Conservation (phyloP, 2,113 vertebrate genomes). For the Burhinus bistriatus region DNA sequence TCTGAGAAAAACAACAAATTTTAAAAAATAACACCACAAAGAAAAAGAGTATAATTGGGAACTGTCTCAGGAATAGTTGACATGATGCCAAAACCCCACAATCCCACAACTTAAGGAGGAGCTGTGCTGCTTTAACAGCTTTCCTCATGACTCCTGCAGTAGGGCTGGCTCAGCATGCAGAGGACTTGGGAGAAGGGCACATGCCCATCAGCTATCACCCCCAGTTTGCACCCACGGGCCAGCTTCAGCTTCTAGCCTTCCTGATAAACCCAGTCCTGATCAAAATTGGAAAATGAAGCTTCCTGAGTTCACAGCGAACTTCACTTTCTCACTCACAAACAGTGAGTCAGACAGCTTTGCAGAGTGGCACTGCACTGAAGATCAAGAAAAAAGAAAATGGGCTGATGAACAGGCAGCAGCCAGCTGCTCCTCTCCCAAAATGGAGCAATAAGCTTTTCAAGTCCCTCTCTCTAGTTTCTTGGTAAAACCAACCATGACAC, state of each 20-base stretch:
- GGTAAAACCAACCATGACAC: background rate
- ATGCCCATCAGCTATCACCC: background rate
- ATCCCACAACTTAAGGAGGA: background rate
- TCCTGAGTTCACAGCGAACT: background rate
- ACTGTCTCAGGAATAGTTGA: background rate
- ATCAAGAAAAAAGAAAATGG: background rate
- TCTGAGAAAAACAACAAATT: background rate
- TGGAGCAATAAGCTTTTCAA: background rate
- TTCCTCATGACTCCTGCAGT: background rate
- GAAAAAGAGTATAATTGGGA: background rate
- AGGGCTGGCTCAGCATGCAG: rapidly evolving
- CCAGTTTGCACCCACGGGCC: background rate
- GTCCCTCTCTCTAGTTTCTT: background rate
- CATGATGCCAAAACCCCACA: background rate
- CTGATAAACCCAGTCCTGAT: background rate
- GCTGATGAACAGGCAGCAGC: background rate
- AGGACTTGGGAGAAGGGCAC: background rate
- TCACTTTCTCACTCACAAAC: background rate
- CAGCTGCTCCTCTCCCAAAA: background rate
- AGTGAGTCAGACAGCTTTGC: background rate
- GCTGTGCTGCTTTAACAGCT: background rate
- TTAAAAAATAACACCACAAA: background rate
- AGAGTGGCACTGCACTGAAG: background rate
- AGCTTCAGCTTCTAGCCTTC: background rate
- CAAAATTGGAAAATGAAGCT: background rate